A percentile compares a stretch with the other conserved stretches of the same genome.
Evolutionary conservation across 2,113 vertebrate species (phyloP).

Genomic region (Aepyceros melampus): DNA sequence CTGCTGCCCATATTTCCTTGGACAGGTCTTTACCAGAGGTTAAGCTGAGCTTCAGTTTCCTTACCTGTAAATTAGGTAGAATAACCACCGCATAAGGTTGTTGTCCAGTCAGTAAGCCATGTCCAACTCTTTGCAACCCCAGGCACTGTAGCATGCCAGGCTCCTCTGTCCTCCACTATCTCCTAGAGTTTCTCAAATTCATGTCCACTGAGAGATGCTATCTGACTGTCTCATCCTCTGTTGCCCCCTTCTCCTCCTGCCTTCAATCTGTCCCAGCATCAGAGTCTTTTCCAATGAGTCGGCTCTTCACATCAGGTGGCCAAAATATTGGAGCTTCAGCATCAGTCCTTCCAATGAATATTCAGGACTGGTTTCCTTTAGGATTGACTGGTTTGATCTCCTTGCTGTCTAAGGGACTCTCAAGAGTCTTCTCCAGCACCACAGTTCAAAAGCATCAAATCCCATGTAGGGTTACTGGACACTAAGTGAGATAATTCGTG

Average conservation of each 20-base stretch:
- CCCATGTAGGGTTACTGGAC: background rate
- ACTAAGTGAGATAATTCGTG: background rate
- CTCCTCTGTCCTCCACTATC: background rate
- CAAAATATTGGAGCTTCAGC: background rate
- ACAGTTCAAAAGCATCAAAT: background rate
- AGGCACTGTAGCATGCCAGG: background rate
- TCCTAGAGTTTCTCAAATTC: background rate
- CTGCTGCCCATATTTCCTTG: background rate
- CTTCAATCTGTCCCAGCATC: background rate
- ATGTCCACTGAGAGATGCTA: background rate
- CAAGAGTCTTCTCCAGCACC: background rate
- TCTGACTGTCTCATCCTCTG: background rate
- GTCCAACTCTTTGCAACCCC: background rate
- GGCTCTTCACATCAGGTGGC: rapidly evolving
- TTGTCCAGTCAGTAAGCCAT: background rate
- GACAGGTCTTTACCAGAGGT: background rate
- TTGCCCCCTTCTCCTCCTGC: background rate
- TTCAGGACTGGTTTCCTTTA: background rate
- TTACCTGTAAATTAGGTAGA: background rate
- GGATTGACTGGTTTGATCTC: background rate
- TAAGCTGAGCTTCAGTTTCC: background rate
- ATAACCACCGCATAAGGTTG: background rate
- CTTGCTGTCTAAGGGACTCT: background rate
- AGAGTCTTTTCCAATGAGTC: background rate
- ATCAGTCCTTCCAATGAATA: background rate